phyloP scores from a whole-genome alignment of 1,140 invertebrate species.

The Elysia chlorotica region DNA sequence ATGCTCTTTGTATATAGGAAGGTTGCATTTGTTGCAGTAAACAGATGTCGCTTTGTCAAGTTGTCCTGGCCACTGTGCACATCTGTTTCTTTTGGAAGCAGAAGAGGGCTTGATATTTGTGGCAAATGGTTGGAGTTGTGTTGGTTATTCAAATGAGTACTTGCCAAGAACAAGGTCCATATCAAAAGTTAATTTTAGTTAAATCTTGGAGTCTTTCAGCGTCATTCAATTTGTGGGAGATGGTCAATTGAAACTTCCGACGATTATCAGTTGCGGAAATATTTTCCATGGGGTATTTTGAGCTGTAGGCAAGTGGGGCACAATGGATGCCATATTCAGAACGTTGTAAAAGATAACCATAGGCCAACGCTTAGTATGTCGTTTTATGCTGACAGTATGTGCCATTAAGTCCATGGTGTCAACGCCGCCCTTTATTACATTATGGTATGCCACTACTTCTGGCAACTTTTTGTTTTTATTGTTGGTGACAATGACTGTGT shows the following conservation, averaged over 20 bases:
- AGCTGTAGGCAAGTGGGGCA: no score
- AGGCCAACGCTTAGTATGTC: constrained; percentile 36
- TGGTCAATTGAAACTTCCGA: not conserved
- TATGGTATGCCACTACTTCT: constrained; percentile 61
- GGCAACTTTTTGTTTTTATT: constrained; percentile 30
- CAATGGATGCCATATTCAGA: constrained; percentile 29
- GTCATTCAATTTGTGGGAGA: not conserved
- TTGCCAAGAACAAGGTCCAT: not conserved
- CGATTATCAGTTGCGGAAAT: not conserved
- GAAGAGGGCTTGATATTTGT: not conserved
- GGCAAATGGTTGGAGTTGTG: not conserved
- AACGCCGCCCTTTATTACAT: constrained; percentile 62
- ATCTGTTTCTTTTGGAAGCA: not conserved
- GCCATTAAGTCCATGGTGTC: constrained; percentile 51
- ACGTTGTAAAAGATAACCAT: constrained; percentile 36
- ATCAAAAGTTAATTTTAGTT: not conserved
- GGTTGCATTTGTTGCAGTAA: constrained; percentile 1
- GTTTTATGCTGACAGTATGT: constrained; percentile 22
- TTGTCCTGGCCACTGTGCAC: not conserved
- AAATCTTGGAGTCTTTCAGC: not conserved
- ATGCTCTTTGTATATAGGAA: not conserved
- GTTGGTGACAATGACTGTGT: not conserved
- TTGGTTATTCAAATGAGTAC: not conserved
- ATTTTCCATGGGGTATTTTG: not conserved
- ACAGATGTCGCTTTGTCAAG: not conserved